A percentile compares a stretch with the other conserved stretches of the same genome.
Evolutionary conservation across 92 coral and sea anemone species (phyloP).

Genomic region (Phenganax marumi): DNA sequence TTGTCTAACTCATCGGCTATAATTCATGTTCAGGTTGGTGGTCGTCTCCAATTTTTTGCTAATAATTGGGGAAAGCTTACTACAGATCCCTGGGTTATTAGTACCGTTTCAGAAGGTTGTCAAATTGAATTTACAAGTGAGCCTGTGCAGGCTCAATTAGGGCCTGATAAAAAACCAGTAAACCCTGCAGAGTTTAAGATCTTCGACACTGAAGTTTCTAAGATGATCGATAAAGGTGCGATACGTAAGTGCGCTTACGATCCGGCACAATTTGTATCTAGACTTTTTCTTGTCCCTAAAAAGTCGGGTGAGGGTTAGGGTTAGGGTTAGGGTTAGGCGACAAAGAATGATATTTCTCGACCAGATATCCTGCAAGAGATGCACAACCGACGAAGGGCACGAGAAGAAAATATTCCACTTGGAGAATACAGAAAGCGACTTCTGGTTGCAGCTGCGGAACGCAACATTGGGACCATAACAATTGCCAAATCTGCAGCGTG

Average conservation of each 20-base stretch:
- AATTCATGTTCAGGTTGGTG: constrained; percentile 5
- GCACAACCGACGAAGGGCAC: constrained; percentile 26
- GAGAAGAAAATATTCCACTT: constrained; percentile 30
- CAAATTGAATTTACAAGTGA: not conserved
- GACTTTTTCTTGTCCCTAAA: constrained; percentile 4
- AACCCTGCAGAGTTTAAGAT: not conserved
- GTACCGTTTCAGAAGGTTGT: not conserved
- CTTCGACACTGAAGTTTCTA: constrained; percentile 15
- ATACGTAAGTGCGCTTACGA: constrained; percentile 3
- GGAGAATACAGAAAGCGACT: constrained; percentile 27
- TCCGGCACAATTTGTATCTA: not conserved
- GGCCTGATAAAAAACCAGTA: not conserved
- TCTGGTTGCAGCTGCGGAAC: constrained; percentile 16
- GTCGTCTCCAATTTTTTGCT: not conserved
- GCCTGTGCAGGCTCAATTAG: not conserved
- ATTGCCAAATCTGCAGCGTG: constrained; percentile 30
- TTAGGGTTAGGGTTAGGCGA: too few species aligned
- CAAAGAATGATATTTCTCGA: constrained; percentile 53
- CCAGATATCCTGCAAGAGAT: constrained; percentile 33
- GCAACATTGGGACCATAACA: constrained; percentile 27
- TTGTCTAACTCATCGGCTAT: not conserved
- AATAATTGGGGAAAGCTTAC: not conserved
- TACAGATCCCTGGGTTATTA: constrained; percentile 11
- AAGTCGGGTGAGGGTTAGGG: too few species aligned
- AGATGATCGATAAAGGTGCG: constrained; percentile 3